Evolutionary conservation across 2,797 vertebrate genomes (phyloP).

Genomic region (Pampus argenteus): DNA sequence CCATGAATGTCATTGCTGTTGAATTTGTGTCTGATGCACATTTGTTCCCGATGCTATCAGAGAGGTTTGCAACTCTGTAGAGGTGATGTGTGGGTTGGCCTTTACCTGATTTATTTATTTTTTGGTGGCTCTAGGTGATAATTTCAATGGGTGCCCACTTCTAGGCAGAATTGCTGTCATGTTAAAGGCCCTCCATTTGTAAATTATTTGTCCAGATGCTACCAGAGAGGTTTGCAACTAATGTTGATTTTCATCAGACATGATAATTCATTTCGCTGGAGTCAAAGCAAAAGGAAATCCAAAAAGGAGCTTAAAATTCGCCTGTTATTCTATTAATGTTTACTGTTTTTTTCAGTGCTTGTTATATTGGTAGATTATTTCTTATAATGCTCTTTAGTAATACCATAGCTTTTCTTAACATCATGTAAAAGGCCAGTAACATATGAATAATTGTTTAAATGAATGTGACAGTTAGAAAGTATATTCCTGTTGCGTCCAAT

Average conservation of each 20-base stretch:
- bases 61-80: too few species aligned
- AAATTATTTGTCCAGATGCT: too few species aligned
- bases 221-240: too few species aligned
- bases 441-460: neutral
- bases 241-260: slow-evolving; percentile 7
- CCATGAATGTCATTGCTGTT: too few species aligned
- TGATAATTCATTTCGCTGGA: neutral
- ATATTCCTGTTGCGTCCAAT: neutral
- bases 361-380: neutral
- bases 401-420: neutral
- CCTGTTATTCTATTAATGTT: neutral
- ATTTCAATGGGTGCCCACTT: too few species aligned
- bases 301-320: neutral
- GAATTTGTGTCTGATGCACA: too few species aligned
- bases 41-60: too few species aligned
- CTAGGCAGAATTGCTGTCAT: too few species aligned
- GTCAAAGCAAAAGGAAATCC: neutral
- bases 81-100: too few species aligned
- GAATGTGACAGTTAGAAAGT: neutral
- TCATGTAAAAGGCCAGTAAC: neutral
- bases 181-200: too few species aligned
- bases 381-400: neutral
- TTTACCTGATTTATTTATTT: too few species aligned
- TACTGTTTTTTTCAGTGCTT: neutral
- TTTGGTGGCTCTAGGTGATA: too few species aligned